These are phyloP conservation scores for Thyatira batis DNA, from an alignment of 2,888 invertebrate genomes.

Conservation along the genomic window DNA sequence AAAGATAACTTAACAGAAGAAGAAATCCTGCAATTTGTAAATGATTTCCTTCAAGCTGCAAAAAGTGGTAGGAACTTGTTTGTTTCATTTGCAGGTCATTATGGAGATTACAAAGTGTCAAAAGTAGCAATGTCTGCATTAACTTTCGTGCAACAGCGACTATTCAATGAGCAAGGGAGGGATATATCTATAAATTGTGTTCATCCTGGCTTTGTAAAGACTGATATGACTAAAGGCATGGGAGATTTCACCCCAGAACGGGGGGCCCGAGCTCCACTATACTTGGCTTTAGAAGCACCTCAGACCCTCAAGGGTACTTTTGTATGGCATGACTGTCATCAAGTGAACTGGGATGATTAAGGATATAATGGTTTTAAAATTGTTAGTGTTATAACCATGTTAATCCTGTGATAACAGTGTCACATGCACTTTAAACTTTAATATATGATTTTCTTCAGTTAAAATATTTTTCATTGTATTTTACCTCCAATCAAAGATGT, in stretches of 20 bases:
- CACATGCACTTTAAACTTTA: constrained; percentile 72
- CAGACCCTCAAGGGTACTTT: constrained; percentile 72
- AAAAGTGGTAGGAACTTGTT: constrained; percentile 70
- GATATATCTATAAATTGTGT: constrained; percentile 76
- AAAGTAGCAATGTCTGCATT: constrained; percentile 76
- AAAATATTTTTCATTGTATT: constrained; percentile 45
- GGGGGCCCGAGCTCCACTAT: constrained; percentile 70
- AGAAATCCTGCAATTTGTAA: constrained; percentile 78
- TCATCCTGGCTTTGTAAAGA: constrained; percentile 77
- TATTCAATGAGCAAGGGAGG: constrained; percentile 75
- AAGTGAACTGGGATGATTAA: constrained; percentile 79
- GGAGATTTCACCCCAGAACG: constrained; percentile 73
- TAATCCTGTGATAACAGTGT: constrained; percentile 78
- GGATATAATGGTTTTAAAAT: constrained; percentile 45
- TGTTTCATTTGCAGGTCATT: constrained; percentile 71
- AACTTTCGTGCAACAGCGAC: constrained; percentile 74
- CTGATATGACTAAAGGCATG: constrained; percentile 78
- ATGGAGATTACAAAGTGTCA: constrained; percentile 77
- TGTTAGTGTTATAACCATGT: constrained; percentile 60
- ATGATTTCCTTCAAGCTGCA: constrained; percentile 81
- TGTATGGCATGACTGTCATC: constrained; percentile 76
- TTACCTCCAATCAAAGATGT: constrained; percentile 13
- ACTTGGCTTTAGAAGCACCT: constrained; percentile 72
- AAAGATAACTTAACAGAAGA: constrained; percentile 76
- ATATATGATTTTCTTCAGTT: constrained; percentile 68